Conservation (phyloP, 2,888 invertebrate species). For the Heliconius ismenius region DNA sequence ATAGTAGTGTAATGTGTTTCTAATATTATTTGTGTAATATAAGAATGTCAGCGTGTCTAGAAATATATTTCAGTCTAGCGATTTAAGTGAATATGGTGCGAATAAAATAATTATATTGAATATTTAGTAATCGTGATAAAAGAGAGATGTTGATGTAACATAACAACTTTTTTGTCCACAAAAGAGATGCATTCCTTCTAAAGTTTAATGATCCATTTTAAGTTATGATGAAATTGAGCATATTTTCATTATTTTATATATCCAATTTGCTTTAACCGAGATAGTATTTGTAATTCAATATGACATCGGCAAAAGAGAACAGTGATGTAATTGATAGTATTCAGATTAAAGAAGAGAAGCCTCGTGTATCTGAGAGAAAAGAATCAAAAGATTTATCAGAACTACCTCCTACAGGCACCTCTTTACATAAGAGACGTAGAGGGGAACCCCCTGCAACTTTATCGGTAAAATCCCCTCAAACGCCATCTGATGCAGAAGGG, state of each 20-base stretch:
- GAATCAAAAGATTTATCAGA: conserved; percentile 57
- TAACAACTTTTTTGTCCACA: conserved; percentile 4
- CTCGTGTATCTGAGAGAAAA: conserved; percentile 48
- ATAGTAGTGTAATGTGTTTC: conserved; percentile 31
- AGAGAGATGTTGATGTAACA: background rate
- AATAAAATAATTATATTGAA: conserved; percentile 21
- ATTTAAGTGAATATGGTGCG: conserved; percentile 37
- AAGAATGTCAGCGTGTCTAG: conserved; percentile 39
- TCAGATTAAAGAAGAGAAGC: conserved; percentile 49
- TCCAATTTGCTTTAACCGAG: conserved; percentile 49
- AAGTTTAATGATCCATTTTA: conserved; percentile 53
- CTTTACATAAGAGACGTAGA: conserved; percentile 69
- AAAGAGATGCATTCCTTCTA: conserved; percentile 69
- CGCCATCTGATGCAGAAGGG: conserved; percentile 71
- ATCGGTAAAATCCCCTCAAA: conserved; percentile 67
- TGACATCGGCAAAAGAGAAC: conserved; percentile 70
- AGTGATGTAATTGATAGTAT: conserved; percentile 60
- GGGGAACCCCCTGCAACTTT: conserved; percentile 73
- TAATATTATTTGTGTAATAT: conserved; percentile 40
- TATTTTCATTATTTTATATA: conserved; percentile 61
- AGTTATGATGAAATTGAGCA: conserved; percentile 66
- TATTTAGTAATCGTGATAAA: background rate
- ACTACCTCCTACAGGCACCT: conserved; percentile 71
- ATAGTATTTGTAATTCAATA: conserved; percentile 49
- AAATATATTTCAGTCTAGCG: conserved; percentile 38